These are phyloP conservation scores for Neodontobutis hainanensis DNA, from an alignment of 2,113 vertebrate species.

Conservation along the genomic window DNA sequence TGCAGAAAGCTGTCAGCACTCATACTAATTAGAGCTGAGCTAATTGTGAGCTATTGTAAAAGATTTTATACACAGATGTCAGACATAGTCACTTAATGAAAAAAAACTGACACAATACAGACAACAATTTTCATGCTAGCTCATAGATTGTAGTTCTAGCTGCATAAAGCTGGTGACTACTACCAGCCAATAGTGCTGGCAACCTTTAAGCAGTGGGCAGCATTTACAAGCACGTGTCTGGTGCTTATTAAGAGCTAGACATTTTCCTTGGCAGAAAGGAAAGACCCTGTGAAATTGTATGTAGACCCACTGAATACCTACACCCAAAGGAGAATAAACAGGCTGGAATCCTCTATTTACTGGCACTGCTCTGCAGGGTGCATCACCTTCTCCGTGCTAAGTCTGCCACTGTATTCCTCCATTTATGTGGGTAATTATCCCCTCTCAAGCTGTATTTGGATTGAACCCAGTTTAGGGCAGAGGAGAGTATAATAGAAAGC, in stretches of 20 bases:
- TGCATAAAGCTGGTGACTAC: slow-evolving; percentile 13
- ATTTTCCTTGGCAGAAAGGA: slow-evolving; percentile 64
- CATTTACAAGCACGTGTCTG: slow-evolving; percentile 66
- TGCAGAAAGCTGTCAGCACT: neutral
- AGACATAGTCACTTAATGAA: neutral
- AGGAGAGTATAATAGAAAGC: slow-evolving; percentile 8
- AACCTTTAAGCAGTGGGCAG: slow-evolving; percentile 36
- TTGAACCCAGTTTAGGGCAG: slow-evolving; percentile 15
- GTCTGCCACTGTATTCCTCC: slow-evolving; percentile 27
- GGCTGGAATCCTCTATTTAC: slow-evolving; percentile 45
- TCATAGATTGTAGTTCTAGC: too few relatives aligned
- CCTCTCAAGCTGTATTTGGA: slow-evolving; percentile 41
- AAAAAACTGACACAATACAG: slow-evolving; percentile 5
- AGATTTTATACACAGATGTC: slow-evolving; percentile 16
- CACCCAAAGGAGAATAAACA: slow-evolving; percentile 28
- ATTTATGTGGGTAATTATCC: slow-evolving; percentile 37
- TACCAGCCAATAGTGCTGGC: slow-evolving; percentile 25
- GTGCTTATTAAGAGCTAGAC: slow-evolving; percentile 62
- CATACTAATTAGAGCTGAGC: too few relatives aligned
- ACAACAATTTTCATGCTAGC: slow-evolving; percentile 13
- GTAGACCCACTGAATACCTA: slow-evolving; percentile 32
- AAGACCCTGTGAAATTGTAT: slow-evolving; percentile 38
- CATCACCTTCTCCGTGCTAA: slow-evolving; percentile 28
- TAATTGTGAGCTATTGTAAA: neutral
- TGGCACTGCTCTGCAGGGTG: slow-evolving; percentile 30